Evolutionary conservation across 2,113 vertebrate genomes (phyloP).

Genomic region (Corydoras maculifer): DNA sequence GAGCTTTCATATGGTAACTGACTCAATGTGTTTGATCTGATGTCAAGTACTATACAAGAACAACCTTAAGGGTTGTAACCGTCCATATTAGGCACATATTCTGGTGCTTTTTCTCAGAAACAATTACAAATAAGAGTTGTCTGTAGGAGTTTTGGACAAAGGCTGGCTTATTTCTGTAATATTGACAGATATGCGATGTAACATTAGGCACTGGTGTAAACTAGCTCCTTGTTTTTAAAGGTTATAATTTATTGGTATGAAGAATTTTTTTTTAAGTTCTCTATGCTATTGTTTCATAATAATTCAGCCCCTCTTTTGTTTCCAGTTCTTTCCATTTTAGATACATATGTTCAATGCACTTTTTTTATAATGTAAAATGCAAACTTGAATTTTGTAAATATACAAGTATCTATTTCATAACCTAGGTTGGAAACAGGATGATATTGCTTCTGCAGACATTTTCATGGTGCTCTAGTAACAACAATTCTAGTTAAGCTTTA

Average conservation of each 20-base stretch:
- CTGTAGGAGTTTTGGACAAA: background rate
- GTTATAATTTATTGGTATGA: conserved; percentile 43
- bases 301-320: conserved; percentile 27
- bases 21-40: conserved; percentile 26
- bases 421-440: too few species aligned
- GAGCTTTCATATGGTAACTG: conserved; percentile 26
- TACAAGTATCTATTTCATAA: too few species aligned
- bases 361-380: conserved; percentile 35
- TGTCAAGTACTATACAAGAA: conserved; percentile 34
- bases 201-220: conserved; percentile 43
- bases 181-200: conserved; percentile 28
- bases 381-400: too few species aligned
- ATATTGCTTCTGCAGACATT: too few species aligned
- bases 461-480: too few species aligned
- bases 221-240: conserved; percentile 36
- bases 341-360: conserved; percentile 62
- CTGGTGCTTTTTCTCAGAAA: conserved; percentile 26
- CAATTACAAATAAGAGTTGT: too few species aligned
- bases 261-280: background rate
- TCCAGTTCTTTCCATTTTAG: conserved; percentile 18
- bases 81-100: conserved; percentile 38
- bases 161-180: conserved; percentile 23
- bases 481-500: too few species aligned
- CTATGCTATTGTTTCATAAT: conserved; percentile 27
- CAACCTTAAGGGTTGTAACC: conserved; percentile 56